phyloP scores from a whole-genome alignment of 2,797 vertebrate genomes.

The Delichon dasypus region DNA sequence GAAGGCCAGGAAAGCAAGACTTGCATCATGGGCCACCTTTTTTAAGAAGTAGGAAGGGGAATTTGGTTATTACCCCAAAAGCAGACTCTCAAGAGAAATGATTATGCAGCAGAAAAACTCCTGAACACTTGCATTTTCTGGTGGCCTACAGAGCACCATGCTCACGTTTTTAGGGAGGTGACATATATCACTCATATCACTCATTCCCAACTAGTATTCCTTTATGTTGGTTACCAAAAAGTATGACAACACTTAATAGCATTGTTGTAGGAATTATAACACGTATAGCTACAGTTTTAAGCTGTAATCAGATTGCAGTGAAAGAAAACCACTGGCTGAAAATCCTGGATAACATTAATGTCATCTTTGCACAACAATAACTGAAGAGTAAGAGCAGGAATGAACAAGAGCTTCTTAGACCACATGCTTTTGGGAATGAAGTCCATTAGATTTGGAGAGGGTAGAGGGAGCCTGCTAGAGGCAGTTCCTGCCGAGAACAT shows the following conservation, averaged over 20 bases:
- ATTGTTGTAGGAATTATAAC: background rate
- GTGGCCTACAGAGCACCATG: background rate
- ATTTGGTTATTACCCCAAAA: background rate
- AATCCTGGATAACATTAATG: background rate
- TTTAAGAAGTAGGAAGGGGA: conserved; percentile 45
- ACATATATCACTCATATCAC: background rate
- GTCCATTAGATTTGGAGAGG: background rate
- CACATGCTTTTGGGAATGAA: background rate
- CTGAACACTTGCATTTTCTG: background rate
- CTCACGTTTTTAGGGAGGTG: background rate
- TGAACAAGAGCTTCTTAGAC: background rate
- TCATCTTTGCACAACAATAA: background rate
- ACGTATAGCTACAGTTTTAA: background rate
- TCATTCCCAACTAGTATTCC: background rate
- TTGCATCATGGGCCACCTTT: conserved; percentile 5
- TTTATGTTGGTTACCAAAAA: background rate
- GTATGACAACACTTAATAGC: background rate
- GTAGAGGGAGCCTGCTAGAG: background rate
- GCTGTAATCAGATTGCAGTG: background rate
- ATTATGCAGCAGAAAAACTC: background rate
- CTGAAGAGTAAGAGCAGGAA: background rate
- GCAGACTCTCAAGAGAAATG: background rate
- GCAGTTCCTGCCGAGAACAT: background rate
- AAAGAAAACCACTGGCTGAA: background rate
- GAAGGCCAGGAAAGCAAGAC: conserved; percentile 40